Conservation (phyloP, 1,140 invertebrate genomes). For the Drosophila tsacasi region DNA sequence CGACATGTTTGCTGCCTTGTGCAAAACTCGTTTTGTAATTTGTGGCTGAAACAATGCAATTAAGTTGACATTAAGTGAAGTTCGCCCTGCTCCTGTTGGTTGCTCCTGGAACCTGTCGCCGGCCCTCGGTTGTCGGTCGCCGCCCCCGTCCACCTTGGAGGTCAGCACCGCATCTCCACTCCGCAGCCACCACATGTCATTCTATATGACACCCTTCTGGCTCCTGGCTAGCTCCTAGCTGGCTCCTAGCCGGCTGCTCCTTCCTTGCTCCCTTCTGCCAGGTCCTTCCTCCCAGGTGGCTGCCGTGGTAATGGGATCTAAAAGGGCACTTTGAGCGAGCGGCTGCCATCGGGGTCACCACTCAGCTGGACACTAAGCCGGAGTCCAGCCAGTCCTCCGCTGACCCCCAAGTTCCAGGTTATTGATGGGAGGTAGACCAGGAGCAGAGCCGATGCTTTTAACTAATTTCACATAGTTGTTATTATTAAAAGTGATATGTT, state of each 20-base stretch:
- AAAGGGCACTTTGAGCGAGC: slow-evolving; percentile 36
- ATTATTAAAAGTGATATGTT: neutral
- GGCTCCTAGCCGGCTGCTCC: neutral
- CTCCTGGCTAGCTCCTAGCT: neutral
- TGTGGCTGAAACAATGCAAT: slow-evolving; percentile 82
- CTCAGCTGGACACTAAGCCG: slow-evolving; percentile 28
- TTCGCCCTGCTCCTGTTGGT: slow-evolving; percentile 39
- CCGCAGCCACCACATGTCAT: slow-evolving; percentile 34
- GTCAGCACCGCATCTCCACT: slow-evolving; percentile 45
- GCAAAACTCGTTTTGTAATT: slow-evolving; percentile 80
- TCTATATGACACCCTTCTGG: slow-evolving; percentile 10
- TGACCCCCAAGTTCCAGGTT: neutral
- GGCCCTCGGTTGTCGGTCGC: too few species aligned
- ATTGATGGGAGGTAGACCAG: neutral
- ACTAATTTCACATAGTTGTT: neutral
- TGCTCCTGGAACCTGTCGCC: neutral
- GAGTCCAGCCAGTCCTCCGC: neutral
- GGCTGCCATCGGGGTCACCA: slow-evolving; percentile 22
- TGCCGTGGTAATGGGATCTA: slow-evolving; percentile 46
- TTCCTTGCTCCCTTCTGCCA: neutral
- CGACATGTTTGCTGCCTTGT: slow-evolving; percentile 73
- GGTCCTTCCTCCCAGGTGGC: slow-evolving; percentile 3
- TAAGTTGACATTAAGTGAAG: slow-evolving; percentile 82
- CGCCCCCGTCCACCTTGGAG: slow-evolving; percentile 34
- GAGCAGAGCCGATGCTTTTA: neutral